A percentile compares a stretch with the other conserved stretches of the same genome.
Conservation (phyloP, 2,888 invertebrate species). For the Embidobia sp. region DNA sequence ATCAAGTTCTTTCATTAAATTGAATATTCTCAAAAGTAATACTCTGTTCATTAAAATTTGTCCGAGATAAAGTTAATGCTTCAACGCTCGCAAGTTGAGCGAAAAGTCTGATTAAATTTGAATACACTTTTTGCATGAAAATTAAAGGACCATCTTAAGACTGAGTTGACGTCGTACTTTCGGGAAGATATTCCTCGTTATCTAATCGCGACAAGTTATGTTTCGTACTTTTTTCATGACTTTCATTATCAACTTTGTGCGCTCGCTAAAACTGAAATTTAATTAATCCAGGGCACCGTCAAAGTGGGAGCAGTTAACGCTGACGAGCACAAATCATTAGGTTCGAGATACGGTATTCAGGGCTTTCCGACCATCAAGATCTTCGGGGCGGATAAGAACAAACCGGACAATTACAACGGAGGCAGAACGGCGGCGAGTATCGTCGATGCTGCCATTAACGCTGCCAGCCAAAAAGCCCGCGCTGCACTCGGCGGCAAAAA, state of each 20-base stretch:
- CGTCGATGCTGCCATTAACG: conserved; percentile 91
- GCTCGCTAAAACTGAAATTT: conserved; percentile 39
- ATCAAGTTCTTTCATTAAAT: too few relatives aligned
- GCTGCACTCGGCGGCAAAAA: conserved; percentile 86
- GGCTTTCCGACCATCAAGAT: conserved; percentile 99
- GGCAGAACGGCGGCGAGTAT: conserved; percentile 92
- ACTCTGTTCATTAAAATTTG: too few relatives aligned
- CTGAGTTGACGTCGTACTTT: too few relatives aligned
- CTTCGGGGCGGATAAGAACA: conserved; percentile 91
- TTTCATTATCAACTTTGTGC: background rate
- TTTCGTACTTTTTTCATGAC: background rate
- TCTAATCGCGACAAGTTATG: too few relatives aligned
- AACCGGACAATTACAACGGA: conserved; percentile 92
- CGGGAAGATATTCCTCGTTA: too few relatives aligned
- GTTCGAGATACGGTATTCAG: conserved; percentile 89
- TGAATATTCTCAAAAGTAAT: too few relatives aligned
- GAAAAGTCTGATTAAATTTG: too few relatives aligned
- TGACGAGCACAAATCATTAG: conserved; percentile 92
- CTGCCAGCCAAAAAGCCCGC: conserved; percentile 89
- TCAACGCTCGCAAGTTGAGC: too few relatives aligned
- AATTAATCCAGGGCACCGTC: conserved; percentile 88
- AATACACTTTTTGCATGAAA: too few relatives aligned
- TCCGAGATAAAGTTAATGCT: too few relatives aligned
- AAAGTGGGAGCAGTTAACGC: conserved; percentile 98
- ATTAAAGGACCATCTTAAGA: too few relatives aligned